A percentile compares a stretch with the other conserved stretches of the same genome.
phyloP scores from a whole-genome alignment of 2,113 vertebrate genomes.

The Catharus minimus region DNA sequence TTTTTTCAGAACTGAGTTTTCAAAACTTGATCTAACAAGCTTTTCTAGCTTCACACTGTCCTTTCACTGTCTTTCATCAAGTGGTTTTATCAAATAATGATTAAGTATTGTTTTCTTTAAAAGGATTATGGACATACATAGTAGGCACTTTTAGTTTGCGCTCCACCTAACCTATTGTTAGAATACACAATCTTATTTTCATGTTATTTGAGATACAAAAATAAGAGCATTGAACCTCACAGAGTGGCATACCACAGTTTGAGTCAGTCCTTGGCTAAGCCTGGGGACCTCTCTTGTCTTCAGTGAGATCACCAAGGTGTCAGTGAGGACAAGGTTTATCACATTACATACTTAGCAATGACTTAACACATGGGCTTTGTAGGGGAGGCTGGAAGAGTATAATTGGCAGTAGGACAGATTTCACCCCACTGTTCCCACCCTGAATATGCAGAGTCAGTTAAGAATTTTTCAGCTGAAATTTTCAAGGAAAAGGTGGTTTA shows the following conservation, averaged over 20 bases:
- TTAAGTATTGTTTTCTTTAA: slow-evolving; percentile 45
- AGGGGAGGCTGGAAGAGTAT: background rate
- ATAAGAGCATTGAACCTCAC: background rate
- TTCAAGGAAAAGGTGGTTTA: background rate
- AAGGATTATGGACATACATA: slow-evolving; percentile 54
- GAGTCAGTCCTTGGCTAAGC: slow-evolving; percentile 16
- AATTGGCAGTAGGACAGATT: background rate
- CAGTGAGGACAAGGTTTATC: background rate
- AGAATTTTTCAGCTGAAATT: background rate
- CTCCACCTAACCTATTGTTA: slow-evolving; percentile 27
- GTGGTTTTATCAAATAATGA: slow-evolving; percentile 67
- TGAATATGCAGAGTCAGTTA: background rate
- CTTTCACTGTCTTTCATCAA: slow-evolving; percentile 76
- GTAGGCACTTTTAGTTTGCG: slow-evolving; percentile 35
- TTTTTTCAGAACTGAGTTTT: slow-evolving; percentile 80
- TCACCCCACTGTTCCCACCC: background rate
- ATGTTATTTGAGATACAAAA: slow-evolving; percentile 33
- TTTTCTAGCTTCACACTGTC: slow-evolving; percentile 58
- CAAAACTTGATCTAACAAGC: slow-evolving; percentile 61
- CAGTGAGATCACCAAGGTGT: background rate
- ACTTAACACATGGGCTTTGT: background rate
- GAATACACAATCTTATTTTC: background rate
- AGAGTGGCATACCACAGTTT: background rate
- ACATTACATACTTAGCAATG: background rate
- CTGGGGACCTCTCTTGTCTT: background rate